Conservation (phyloP, 2,797 vertebrate species). For the Meriones psammophilus region DNA sequence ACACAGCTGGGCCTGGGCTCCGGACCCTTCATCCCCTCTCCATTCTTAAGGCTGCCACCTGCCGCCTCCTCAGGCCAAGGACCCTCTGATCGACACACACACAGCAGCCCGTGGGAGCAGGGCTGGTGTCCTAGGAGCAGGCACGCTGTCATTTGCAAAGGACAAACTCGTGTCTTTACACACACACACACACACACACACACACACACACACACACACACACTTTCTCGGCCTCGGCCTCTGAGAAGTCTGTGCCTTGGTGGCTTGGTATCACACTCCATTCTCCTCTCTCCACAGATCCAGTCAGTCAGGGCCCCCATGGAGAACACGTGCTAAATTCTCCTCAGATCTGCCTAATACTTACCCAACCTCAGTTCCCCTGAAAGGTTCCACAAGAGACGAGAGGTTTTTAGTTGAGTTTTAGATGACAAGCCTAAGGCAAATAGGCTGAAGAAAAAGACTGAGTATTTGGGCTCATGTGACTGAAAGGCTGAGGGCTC, state of each 20-base stretch:
- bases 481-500: neutral
- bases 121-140: neutral
- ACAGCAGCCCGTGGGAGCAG: neutral
- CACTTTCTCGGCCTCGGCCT: neutral
- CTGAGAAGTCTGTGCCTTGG: neutral
- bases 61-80: neutral
- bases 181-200: neutral
- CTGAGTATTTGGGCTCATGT: neutral
- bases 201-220: neutral
- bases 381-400: neutral
- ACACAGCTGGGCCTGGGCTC: neutral
- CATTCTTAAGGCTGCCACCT: neutral
- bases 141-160: neutral
- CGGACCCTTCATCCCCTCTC: neutral
- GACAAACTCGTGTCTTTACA: neutral
- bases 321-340: neutral
- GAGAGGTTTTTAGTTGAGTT: slow-evolving; percentile 23
- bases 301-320: neutral
- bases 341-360: neutral
- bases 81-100: neutral
- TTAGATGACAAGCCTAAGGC: neutral
- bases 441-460: slow-evolving; percentile 10
- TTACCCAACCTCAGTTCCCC: neutral
- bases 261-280: neutral
- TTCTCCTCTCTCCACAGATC: neutral